Conservation (phyloP, 92 coral and sea anemone genomes). For the Heliopora coerulea region DNA sequence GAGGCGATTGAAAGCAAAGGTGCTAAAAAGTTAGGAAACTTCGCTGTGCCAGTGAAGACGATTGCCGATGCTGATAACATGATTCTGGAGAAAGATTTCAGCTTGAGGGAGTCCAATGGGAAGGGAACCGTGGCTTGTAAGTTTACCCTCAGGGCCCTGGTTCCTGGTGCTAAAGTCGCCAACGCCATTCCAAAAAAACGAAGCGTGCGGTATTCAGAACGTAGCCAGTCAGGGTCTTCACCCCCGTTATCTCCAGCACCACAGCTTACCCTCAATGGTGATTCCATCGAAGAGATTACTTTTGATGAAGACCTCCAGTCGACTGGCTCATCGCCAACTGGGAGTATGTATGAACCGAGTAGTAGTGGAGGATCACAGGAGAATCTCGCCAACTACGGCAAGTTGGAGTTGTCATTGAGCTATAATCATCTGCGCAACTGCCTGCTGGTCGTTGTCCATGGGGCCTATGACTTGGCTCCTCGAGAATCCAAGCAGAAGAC, state of each 20-base stretch:
- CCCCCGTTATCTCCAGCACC: constrained; percentile 8
- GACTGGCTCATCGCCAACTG: constrained; percentile 53
- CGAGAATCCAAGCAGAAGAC: constrained; percentile 77
- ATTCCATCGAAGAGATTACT: constrained; percentile 25
- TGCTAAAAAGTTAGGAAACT: constrained; percentile 60
- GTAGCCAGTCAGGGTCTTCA: constrained; percentile 7
- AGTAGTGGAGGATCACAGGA: constrained; percentile 66
- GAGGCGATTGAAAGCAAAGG: constrained; percentile 90
- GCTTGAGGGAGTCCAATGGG: constrained; percentile 75
- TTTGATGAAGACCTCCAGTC: constrained; percentile 14
- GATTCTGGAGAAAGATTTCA: constrained; percentile 62
- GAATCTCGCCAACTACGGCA: constrained; percentile 72
- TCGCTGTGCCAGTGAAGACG: constrained; percentile 59
- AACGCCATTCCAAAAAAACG: constrained; percentile 17
- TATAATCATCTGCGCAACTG: constrained; percentile 76
- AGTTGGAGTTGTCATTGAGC: constrained; percentile 66
- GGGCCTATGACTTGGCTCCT: constrained; percentile 64
- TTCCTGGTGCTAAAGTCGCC: constrained; percentile 42
- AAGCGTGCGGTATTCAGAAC: constrained; percentile 10
- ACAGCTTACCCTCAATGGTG: not conserved
- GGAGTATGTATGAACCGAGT: constrained; percentile 80
- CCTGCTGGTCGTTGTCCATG: constrained; percentile 66
- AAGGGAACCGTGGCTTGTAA: constrained; percentile 81
- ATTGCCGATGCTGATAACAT: constrained; percentile 65
- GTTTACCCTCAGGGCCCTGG: constrained; percentile 70